Evolutionary conservation across 2,888 invertebrate genomes (phyloP), one percentile per base, ranked within the genome.

Genomic region (Stictocephala bisonia): DNA sequence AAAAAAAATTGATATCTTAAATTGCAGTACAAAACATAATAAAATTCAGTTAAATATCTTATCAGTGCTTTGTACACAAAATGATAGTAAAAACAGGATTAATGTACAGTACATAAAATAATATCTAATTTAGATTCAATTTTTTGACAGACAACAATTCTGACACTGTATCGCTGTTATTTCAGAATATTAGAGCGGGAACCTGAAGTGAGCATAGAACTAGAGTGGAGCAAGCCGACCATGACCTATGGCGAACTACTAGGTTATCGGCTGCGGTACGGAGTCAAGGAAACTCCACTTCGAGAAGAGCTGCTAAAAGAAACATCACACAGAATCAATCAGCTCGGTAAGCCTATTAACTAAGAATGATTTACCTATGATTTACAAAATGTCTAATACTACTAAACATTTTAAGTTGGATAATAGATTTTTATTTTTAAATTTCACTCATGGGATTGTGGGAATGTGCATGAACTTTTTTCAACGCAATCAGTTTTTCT

Each of bases 221-320:
- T 98, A 73, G 95, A 96, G 83, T 99, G 99, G 99, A 90, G 91
- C 7, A 89, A 91, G 78, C 99, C 99, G 0, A 89, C 91, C 0
- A 91, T 94, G 84, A 95, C 95, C 0, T 95, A 95, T 81, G 98
- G 98, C 3, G 92, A 93, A 80, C 86, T 98, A 69, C 87, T 92
- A 74, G 95, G 96, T 9, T 98, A 96, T 83, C 88, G 95, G 70
- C 84, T 98, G 26, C 88, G 92, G 81, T 97, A 93, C 84, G 96
- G 96, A 24, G 91, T 95, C 24, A 93, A 92, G 84, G 95, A 94
- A 84, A 92, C 93, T 80, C 86, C 88, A 2, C 83, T 94, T 7
- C 89, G 90, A 76, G 93, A 93, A 83, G 90, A 92, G 75, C 87
- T 90, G 78, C 88, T 90, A 0, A 90, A 91, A 82, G 87, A 89